Evolutionary conservation across 2,888 invertebrate species (phyloP), one percentile per base, ranked within the genome.

Genomic region (Ectobius pallidus): DNA sequence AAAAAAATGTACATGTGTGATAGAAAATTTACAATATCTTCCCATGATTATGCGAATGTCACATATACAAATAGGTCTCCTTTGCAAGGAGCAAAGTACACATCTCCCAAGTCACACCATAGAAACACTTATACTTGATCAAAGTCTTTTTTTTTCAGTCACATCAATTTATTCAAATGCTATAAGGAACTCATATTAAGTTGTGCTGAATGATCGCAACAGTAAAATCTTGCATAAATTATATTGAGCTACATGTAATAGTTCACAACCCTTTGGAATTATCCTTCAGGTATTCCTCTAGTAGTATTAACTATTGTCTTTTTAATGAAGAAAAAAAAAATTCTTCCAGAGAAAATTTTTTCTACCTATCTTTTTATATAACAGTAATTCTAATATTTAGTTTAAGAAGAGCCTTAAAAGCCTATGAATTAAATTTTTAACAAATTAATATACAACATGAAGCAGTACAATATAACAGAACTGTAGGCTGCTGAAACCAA

Each of bases 111-210:
- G 11, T 7, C 58, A 58, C 27, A 30, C 27, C 30, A 58, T 25
- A 27, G 14, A 52, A 25, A 52, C 25, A 25, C 25, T 52, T 58
- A 58, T 58, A 58, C 58, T 32, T 16, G 22, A 46, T 34, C 11
- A 46, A 46, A 46, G 46, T 46, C 46, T 46, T 46, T n/a, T n/a
- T n/a, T n/a, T n/a, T 14, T 20, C 52, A 58, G 14, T 32, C 58
- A 58, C 58, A 58, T 58, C 58, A 46, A 46, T 46, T n/a, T n/a
- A n/a, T 46, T 46, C 46, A n/a, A 46, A 11, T n/a, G 46, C 46
- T 58, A 1, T 58, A 58, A 58, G 58, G 58, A 58, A 58, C 58
- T 30, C 27, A 58, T 58, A 58, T 58, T 58, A 58, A 58, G 27
- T 58, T 58, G 32, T 58, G 58, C 30, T 25, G 25, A 16, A 58